Base-by-base conservation (phyloP, 2,888 invertebrate genomes). In the Strigamia maritima region DNA sequence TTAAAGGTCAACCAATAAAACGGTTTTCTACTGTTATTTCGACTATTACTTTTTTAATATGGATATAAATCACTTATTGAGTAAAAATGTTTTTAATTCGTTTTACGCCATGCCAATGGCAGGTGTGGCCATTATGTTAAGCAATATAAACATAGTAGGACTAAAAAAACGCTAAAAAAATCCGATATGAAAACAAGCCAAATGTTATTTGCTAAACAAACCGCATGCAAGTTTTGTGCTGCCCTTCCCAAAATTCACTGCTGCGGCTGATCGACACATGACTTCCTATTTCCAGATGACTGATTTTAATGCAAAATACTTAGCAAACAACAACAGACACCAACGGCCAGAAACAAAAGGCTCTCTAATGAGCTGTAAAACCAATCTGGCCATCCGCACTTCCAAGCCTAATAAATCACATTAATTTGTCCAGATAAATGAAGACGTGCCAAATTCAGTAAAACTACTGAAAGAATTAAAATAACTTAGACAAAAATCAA, bases 361-460 rank as follows among this genome's bases (percentile, higher is more conserved):
- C 54, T n/a, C 54, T 54, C n/a, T 54, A 54, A 54, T 54, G 54
- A 54, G 16, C 54, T n/a, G 54, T 54, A 54, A 54, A 54, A 54
- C 54, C 54, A 19, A 54, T 54, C 19, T 54, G 19, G 19, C 54
- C n/a, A 8, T 8, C 16, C n/a, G 54, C 19, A 54, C 19, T 54
- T n/a, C 19, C 54, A 54, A 8, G 19, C 54, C 54, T 10, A 54
- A n/a, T 54, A 54, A 35, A 54, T 54, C 3, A 54, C 54, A n/a
- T n/a, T 22, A 16, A 54, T 54, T 54, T 54, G 54, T 54, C n/a
- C n/a, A 54, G 8, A n/a, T n/a, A 16, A 2, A 54, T n/a, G n/a
- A n/a, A n/a, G n/a, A n/a, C n/a, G n/a, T n/a, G n/a, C n/a, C 16
- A 8, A 19, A 19, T 19, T 54, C 16, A 19, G 22, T 19, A 54